Base-by-base conservation (phyloP, 2,888 invertebrate genomes). In the Pantelozetes paolii region DNA sequence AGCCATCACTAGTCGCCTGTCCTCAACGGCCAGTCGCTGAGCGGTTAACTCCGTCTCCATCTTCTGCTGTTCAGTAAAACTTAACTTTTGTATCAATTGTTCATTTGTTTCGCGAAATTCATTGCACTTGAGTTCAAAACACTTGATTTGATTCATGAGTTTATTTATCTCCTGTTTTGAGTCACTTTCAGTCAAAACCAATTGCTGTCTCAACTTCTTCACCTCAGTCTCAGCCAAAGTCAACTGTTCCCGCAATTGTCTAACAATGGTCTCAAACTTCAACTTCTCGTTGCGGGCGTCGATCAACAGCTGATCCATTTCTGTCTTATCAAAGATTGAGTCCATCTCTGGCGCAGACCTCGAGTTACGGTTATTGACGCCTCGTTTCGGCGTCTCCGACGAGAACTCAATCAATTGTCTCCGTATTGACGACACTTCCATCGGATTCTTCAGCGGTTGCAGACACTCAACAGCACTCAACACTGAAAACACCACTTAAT, bases 1-100 rank as follows among this genome's bases (percentile, higher is more conserved):
- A 1, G 86, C 85, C 81, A 89, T 88, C 71, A 90, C 83, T 69
- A 89, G 87, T 70, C 90, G 83, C 81, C 90, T 90, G 18, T 69
- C 69, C 80, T 92, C 91, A 78, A 91, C 90, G 32, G 89, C 82
- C 77, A 91, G 90, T 75, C 90, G 88, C 82, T 94, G 92, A 75
- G 90, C 89, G 84, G 92, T 88, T n/a, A 82, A 79, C 77, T 84
- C 83, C 62, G 83, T 78, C 74, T 83, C 82, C 45, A 89, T 87
- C 8, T 89, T 84, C 54, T 87, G 88, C 77, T 92, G 91, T 78
- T 91, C 89, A 57, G 91, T 82, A 0, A 87, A 85, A 79, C 90
- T 89, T 76, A 90, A 83, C 79, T 93, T 91, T 2, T 86, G 86
- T 77, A 87, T 50, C 57, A 74, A 42, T 28, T 59, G 70, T 62